Conservation (phyloP, 2,113 vertebrate species). For the Pogonocichla stellata region DNA sequence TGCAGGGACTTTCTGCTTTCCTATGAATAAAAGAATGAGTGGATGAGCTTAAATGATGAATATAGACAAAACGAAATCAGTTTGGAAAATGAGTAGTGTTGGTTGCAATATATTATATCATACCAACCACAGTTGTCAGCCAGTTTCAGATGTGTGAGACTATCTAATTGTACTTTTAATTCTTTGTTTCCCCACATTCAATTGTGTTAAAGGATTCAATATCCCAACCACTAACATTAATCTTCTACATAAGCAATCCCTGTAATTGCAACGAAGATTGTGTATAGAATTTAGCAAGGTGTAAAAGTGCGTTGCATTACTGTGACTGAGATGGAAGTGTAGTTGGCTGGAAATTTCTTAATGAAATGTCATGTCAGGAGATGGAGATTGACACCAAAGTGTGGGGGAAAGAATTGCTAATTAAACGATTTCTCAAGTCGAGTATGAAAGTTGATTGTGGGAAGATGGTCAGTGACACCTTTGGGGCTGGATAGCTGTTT, state of each 20-base stretch:
- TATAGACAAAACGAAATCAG: not conserved
- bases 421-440: not conserved
- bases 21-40: not conserved
- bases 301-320: not conserved
- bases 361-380: not conserved
- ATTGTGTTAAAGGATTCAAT: not conserved
- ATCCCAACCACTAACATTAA: not conserved
- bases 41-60: not conserved
- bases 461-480: not conserved
- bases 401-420: not conserved
- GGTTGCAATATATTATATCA: not conserved
- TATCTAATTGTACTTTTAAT: conserved; percentile 11
- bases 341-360: conserved; percentile 13
- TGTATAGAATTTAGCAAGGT: not conserved
- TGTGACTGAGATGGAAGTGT: not conserved
- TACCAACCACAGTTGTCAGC: not conserved
- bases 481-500: not conserved
- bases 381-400: not conserved
- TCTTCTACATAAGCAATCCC: conserved; percentile 7
- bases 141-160: not conserved
- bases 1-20: not conserved
- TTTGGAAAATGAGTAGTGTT: not conserved
- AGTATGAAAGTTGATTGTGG: not conserved
- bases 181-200: not conserved
- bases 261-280: not conserved